phyloP scores from a whole-genome alignment of 2,797 vertebrate species.

The Halcyon leucocephala region DNA sequence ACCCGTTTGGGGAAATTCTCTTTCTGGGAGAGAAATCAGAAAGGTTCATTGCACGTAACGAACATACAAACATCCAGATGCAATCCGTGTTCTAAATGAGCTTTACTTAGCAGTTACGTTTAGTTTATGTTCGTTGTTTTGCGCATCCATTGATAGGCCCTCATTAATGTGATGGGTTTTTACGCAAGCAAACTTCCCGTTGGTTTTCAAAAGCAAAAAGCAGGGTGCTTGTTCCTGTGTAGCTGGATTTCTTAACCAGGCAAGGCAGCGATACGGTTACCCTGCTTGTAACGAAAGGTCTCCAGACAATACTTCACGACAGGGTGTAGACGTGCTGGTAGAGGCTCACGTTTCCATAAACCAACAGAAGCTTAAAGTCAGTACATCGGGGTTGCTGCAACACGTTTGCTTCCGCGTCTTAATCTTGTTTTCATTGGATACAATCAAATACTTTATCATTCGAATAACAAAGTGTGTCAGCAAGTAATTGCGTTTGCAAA shows the following conservation, averaged over 20 bases:
- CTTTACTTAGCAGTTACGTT: neutral
- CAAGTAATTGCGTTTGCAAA: slow-evolving; percentile 66
- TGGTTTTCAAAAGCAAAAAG: too few species aligned
- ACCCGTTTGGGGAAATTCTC: neutral
- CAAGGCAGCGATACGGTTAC: neutral
- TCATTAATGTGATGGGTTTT: neutral
- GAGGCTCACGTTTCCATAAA: slow-evolving; percentile 49
- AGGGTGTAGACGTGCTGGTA: slow-evolving; percentile 37
- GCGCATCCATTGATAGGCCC: neutral
- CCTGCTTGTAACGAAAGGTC: slow-evolving; percentile 19
- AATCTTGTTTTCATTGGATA: slow-evolving; percentile 66
- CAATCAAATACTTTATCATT: slow-evolving; percentile 62
- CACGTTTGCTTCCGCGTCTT: slow-evolving; percentile 41
- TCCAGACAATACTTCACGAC: slow-evolving; percentile 13
- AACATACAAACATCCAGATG: neutral
- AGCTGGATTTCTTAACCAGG: neutral
- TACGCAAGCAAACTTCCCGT: neutral
- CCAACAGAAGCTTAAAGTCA: slow-evolving; percentile 38
- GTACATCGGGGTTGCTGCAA: slow-evolving; percentile 45
- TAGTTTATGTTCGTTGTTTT: neutral
- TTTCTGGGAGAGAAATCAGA: neutral
- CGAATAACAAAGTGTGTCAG: slow-evolving; percentile 65
- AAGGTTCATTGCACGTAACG: neutral
- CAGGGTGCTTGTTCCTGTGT: neutral
- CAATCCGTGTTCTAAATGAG: neutral